Percentiles rank a stretch among this genome's conserved stretches.
Evolutionary conservation across 2,888 invertebrate genomes (phyloP).

Genomic region (Heliconius charithonia): DNA sequence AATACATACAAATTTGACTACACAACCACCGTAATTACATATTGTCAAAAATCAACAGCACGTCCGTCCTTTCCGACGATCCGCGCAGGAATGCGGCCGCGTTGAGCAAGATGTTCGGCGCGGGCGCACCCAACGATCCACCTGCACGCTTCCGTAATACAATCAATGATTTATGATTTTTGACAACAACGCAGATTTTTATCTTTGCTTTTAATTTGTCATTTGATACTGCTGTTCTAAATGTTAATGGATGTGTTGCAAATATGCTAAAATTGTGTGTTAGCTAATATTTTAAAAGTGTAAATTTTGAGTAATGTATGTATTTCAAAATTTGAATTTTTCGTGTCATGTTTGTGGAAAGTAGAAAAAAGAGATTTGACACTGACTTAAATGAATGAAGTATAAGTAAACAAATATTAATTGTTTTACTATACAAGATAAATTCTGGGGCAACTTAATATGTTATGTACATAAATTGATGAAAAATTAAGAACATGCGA

Average conservation of each 20-base stretch:
- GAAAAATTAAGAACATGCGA: too few relatives aligned
- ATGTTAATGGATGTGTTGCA: constrained; percentile 1
- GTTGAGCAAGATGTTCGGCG: constrained; percentile 65
- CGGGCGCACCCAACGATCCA: constrained; percentile 65
- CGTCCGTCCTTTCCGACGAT: constrained; percentile 56
- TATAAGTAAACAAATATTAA: too few relatives aligned
- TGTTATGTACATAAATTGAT: too few relatives aligned
- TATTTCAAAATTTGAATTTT: neutral
- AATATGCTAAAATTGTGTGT: neutral
- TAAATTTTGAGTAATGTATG: neutral
- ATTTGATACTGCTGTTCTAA: constrained; percentile 15
- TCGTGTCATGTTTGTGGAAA: neutral
- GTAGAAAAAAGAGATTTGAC: neutral
- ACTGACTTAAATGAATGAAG: neutral
- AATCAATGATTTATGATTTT: constrained; percentile 29
- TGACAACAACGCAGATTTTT: constrained; percentile 26
- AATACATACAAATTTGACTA: neutral
- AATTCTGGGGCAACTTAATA: too few relatives aligned
- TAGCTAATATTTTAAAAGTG: neutral
- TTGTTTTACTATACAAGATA: too few relatives aligned
- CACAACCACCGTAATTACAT: neutral
- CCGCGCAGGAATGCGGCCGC: constrained; percentile 67
- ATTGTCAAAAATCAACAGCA: constrained; percentile 31
- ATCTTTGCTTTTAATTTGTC: constrained; percentile 26
- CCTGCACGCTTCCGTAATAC: constrained; percentile 55